Evolutionary conservation across 2,113 vertebrate species (phyloP), one percentile per base, ranked within the genome.

Genomic region (Myotis yumanensis): DNA sequence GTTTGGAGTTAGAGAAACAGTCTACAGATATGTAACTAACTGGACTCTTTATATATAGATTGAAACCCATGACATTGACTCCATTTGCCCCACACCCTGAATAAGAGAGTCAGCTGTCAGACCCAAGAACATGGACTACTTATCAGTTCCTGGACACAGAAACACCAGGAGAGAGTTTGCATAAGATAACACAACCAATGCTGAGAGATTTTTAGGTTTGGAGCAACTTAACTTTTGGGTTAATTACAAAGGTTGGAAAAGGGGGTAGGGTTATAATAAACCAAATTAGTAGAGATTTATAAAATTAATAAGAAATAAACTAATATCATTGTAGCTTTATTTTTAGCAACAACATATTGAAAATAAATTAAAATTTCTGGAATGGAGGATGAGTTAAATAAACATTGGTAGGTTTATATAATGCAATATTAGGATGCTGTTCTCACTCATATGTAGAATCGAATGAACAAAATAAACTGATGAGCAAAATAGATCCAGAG

Each of bases 221-320:
- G 12, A 83, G 16, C 25, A 54, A 68, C 79, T 66, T 25, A 68
- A 96, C 32, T 73, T 94, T 68, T 1, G 12, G 17, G 37, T 69
- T 85, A 52, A 91, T 17, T 84, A 51, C 14, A 72, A 90, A 87
- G 18, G 52, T 89, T 94, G 40, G 48, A 72, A 66, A 93, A 88
- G 23, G 20, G 23, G 20, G 28, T 0, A 35, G 18, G 62, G 16
- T 79, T 69, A 76, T 18, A 88, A 66, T 62, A 92, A 95, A 71
- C 25, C 32, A 89, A 86, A 52, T 93, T 82, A 59, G 54, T 71
- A 48, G 72, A 17, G 23, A 75, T 85, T 94, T 83, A 85, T 90
- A 73, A 87, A 81, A 83, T 51, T 48, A 73, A 52, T 68, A 77
- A 85, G 4, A 22, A 89, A 59, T 59, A 59, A 59, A 43, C 7